Evolutionary conservation across 2,888 invertebrate genomes (phyloP).

Genomic region (Rhagium mordax): DNA sequence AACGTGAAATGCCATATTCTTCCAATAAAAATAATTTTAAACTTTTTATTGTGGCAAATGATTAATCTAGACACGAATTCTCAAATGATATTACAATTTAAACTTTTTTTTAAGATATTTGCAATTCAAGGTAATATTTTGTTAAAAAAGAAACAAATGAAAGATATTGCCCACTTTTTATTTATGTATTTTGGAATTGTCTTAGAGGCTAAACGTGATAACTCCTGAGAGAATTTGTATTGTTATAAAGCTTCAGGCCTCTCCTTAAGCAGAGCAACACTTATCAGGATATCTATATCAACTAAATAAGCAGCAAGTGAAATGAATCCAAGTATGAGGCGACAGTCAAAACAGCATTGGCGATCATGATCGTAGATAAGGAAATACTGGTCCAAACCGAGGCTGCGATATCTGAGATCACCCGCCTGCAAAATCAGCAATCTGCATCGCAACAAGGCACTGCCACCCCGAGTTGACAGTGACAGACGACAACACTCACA

Average conservation of each 20-base stretch:
- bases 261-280: neutral
- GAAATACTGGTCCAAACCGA: conserved; percentile 51
- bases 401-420: conserved; percentile 46
- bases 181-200: too few relatives aligned
- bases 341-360: conserved; percentile 51
- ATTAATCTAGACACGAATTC: too few relatives aligned
- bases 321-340: conserved; percentile 41
- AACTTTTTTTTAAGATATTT: too few relatives aligned
- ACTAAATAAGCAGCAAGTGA: conserved; percentile 17
- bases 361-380: conserved; percentile 55
- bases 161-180: too few relatives aligned
- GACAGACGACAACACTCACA: conserved; percentile 58
- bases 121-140: too few relatives aligned
- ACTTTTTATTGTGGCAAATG: too few relatives aligned
- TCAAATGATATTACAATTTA: too few relatives aligned
- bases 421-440: conserved; percentile 54
- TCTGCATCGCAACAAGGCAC: conserved; percentile 55
- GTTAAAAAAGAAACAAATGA: too few relatives aligned
- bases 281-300: conserved; percentile 21
- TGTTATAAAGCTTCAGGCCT: neutral
- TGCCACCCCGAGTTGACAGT: conserved; percentile 61
- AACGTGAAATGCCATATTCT: too few relatives aligned
- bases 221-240: neutral
- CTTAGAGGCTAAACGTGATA: neutral
- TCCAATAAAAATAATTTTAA: too few relatives aligned